Conservation (phyloP, 2,888 invertebrate genomes). For the Cryptocephalus moraei region DNA sequence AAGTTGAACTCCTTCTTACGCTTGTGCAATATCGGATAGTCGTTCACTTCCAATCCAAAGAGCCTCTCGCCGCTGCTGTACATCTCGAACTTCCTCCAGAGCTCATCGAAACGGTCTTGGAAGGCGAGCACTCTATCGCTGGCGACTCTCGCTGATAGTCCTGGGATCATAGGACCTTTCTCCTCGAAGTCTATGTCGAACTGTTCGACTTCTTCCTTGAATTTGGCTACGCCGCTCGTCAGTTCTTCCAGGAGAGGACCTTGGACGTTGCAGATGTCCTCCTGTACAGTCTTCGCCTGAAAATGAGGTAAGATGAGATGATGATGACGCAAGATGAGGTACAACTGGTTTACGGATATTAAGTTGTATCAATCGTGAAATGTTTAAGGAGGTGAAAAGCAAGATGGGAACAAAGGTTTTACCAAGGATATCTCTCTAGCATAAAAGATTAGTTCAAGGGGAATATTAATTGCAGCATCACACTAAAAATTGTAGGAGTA, state of each 20-base stretch:
- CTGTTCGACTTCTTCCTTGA: constrained; percentile 53
- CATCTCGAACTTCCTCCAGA: constrained; percentile 73
- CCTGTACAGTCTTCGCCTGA: constrained; percentile 58
- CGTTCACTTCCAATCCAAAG: constrained; percentile 73
- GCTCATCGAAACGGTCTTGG: constrained; percentile 71
- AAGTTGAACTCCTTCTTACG: constrained; percentile 78
- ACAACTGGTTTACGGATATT: too few species aligned
- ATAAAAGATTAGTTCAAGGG: too few species aligned
- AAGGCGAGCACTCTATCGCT: constrained; percentile 69
- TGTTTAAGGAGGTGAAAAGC: too few species aligned
- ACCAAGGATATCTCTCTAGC: too few species aligned
- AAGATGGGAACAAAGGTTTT: too few species aligned
- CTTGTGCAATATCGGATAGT: constrained; percentile 69
- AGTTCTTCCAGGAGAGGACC: constrained; percentile 64
- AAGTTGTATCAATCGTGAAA: too few species aligned
- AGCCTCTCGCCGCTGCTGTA: constrained; percentile 67
- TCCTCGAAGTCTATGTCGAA: constrained; percentile 63
- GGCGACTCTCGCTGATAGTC: constrained; percentile 75
- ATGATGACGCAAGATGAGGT: too few species aligned
- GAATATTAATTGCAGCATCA: too few species aligned
- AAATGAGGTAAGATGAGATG: too few species aligned
- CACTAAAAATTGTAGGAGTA: too few species aligned
- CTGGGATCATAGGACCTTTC: constrained; percentile 80
- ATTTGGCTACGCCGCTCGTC: constrained; percentile 56
- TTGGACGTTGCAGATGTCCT: constrained; percentile 62